These are phyloP conservation scores for Subacronicta megacephala DNA, from an alignment of 2,888 invertebrate genomes.

Conservation along the genomic window DNA sequence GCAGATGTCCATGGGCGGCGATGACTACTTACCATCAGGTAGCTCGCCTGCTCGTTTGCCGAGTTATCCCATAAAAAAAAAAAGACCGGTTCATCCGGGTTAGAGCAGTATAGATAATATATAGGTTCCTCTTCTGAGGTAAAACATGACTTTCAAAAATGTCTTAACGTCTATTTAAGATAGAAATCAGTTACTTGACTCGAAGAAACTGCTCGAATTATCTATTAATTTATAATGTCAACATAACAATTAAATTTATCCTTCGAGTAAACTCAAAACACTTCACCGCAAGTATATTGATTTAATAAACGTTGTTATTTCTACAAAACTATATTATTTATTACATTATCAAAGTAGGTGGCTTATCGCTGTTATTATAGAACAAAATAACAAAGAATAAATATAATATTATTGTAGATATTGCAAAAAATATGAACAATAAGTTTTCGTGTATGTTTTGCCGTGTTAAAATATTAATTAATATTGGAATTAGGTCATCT, in stretches of 20 bases:
- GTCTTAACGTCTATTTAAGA: no score
- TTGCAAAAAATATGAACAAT: neutral
- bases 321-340: constrained; percentile 20
- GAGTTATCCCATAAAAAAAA: no score
- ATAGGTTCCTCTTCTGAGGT: no score
- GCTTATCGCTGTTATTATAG: constrained; percentile 20
- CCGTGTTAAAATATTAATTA: neutral
- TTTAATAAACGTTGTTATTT: constrained; percentile 25
- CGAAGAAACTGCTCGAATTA: constrained; percentile 8
- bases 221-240: constrained; percentile 10
- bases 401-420: constrained; percentile 14
- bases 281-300: constrained; percentile 6
- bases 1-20: no score
- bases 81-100: no score
- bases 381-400: constrained; percentile 21
- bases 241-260: constrained; percentile 16
- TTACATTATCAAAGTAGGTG: constrained; percentile 24
- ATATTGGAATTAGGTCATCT: constrained; percentile 20
- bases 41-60: no score
- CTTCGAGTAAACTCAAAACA: constrained; percentile 10
- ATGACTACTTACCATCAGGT: no score
- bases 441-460: constrained; percentile 20
- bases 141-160: no score
- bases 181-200: no score
- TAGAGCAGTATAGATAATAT: no score